A percentile compares a stretch with the other conserved stretches of the same genome.
These are phyloP conservation scores for Bicyclus anynana DNA, from an alignment of 1,140 invertebrate species.

Conservation along the genomic window DNA sequence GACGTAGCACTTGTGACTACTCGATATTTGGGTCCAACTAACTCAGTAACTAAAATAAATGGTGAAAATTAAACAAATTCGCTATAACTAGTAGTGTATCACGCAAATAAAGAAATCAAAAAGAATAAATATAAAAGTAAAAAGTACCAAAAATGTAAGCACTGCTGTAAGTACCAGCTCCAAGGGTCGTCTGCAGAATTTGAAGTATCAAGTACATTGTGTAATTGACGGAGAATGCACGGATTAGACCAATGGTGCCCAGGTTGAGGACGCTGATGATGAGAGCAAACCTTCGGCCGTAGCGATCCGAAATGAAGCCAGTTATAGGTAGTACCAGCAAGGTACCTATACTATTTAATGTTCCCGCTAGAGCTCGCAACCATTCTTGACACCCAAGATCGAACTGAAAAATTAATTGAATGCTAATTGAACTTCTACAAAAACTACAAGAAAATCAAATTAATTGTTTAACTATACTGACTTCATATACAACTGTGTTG, in stretches of 20 bases:
- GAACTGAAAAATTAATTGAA: conserved; percentile 33
- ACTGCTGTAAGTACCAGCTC: conserved; percentile 64
- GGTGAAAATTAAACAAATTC: no score
- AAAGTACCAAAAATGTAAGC: conserved; percentile 63
- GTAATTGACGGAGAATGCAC: conserved; percentile 83
- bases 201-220: conserved; percentile 81
- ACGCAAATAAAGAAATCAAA: background rate
- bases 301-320: conserved; percentile 79
- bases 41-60: conserved; percentile 64
- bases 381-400: conserved; percentile 58
- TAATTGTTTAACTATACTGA: conserved; percentile 24
- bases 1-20: conserved; percentile 83
- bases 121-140: background rate
- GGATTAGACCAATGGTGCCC: conserved; percentile 79
- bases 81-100: no score
- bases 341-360: conserved; percentile 52
- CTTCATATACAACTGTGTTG: conserved; percentile 65
- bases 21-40: conserved; percentile 83
- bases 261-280: conserved; percentile 79
- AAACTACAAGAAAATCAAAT: background rate
- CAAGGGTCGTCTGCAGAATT: conserved; percentile 80
- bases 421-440: background rate
- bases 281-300: conserved; percentile 79
- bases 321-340: conserved; percentile 55
- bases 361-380: conserved; percentile 53